Conservation (phyloP, 2,888 invertebrate genomes). For the Neoaliturus tenellus region DNA sequence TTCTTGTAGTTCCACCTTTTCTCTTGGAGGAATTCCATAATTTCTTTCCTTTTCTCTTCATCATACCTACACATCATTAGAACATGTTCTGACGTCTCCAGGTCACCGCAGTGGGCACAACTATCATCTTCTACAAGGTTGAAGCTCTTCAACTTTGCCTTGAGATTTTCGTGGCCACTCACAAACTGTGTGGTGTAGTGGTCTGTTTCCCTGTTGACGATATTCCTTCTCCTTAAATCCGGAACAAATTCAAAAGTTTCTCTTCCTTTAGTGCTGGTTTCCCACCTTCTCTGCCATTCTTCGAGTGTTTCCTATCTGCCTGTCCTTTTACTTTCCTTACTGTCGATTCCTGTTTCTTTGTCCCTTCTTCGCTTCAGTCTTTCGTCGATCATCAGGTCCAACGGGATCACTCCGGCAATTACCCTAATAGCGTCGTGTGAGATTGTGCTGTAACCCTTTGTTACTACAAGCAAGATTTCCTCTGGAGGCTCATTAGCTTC, state of each 20-base stretch:
- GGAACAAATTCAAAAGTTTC: constrained; percentile 1
- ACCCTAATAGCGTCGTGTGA: not conserved
- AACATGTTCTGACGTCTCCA: not conserved
- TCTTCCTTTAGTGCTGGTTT: not conserved
- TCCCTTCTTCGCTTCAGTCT: not conserved
- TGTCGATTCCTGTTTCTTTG: not conserved
- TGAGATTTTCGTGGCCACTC: not conserved
- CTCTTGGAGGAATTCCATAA: not conserved
- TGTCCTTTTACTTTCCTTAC: not conserved
- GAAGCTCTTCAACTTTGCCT: not conserved
- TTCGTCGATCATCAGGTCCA: constrained; percentile 27
- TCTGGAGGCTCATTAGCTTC: constrained; percentile 12
- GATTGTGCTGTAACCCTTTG: constrained; percentile 25
- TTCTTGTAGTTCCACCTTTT: not conserved
- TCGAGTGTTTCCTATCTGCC: not conserved
- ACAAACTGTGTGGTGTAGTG: too few relatives aligned
- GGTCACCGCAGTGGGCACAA: not conserved
- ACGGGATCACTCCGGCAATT: constrained; percentile 11
- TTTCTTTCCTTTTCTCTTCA: not conserved
- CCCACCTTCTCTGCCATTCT: not conserved
- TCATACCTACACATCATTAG: not conserved
- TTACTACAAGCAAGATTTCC: not conserved
- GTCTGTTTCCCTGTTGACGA: not conserved
- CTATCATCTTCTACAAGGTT: not conserved
- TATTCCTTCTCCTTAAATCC: not conserved